Conservation (phyloP, 1,140 invertebrate genomes). For the Gryon sp. region DNA sequence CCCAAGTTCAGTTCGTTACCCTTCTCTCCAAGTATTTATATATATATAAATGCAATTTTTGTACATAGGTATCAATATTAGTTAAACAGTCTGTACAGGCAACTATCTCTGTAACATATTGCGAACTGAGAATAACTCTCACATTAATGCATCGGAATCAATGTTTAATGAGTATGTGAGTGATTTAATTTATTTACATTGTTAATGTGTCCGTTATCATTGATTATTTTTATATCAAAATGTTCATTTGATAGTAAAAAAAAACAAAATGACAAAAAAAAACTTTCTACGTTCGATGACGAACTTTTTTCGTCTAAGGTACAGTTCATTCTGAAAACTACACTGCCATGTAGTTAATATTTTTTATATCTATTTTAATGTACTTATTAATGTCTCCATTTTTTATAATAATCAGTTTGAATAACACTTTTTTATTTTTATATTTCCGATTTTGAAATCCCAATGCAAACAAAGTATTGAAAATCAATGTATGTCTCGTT, state of each 20-base stretch:
- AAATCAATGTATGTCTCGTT: too few species aligned
- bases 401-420: too few species aligned
- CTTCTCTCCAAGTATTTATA: conserved; percentile 66
- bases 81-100: conserved; percentile 69
- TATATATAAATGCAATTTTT: conserved; percentile 69
- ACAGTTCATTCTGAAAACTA: too few species aligned
- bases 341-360: too few species aligned
- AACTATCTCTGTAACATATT: conserved; percentile 60
- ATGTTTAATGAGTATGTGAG: neutral
- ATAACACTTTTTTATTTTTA: too few species aligned
- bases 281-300: too few species aligned
- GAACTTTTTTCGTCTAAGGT: too few species aligned
- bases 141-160: neutral
- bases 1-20: conserved; percentile 51
- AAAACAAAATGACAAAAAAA: too few species aligned
- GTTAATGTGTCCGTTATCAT: conserved; percentile 1
- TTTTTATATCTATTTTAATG: too few species aligned
- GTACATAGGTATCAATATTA: conserved; percentile 68
- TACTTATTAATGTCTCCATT: conserved; percentile 4
- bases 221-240: conserved; percentile 13
- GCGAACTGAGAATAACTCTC: conserved; percentile 12
- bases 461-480: too few species aligned
- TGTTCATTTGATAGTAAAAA: too few species aligned
- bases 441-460: neutral
- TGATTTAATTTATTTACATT: conserved; percentile 8